Percentiles rank a stretch among this genome's conserved stretches.
These are phyloP conservation scores for Philhelius pedissequus DNA, from an alignment of 2,888 invertebrate genomes.

Conservation along the genomic window DNA sequence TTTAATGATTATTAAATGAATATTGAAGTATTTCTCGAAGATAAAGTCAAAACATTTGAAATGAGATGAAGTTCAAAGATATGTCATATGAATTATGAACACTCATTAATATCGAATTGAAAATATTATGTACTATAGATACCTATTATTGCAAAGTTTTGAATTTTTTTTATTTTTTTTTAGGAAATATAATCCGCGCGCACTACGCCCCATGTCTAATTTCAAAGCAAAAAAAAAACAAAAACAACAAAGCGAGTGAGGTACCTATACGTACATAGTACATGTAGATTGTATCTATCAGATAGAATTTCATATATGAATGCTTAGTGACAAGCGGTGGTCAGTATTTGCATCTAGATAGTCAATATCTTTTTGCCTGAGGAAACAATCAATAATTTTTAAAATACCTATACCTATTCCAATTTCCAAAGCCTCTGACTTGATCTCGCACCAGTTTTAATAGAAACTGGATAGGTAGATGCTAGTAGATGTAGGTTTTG, in stretches of 20 bases:
- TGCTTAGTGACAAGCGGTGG: slow-evolving; percentile 56
- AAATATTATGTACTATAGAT: slow-evolving; percentile 28
- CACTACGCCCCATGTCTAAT: neutral
- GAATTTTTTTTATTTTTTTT: neutral
- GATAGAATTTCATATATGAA: slow-evolving; percentile 55
- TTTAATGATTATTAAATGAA: slow-evolving; percentile 55
- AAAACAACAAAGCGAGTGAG: neutral
- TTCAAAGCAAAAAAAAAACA: neutral
- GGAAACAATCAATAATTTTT: slow-evolving; percentile 45
- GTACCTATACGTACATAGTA: too few species aligned
- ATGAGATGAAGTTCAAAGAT: slow-evolving; percentile 60
- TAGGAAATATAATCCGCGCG: slow-evolving; percentile 34
- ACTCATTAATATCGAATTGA: slow-evolving; percentile 49
- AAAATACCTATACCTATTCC: slow-evolving; percentile 27
- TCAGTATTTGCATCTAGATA: slow-evolving; percentile 62
- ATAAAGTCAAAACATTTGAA: slow-evolving; percentile 42
- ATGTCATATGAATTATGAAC: slow-evolving; percentile 54
- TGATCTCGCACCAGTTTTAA: neutral
- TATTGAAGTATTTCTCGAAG: slow-evolving; percentile 49
- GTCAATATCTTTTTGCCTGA: slow-evolving; percentile 29
- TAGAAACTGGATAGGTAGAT: neutral
- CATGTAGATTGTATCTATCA: slow-evolving; percentile 50
- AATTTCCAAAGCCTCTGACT: slow-evolving; percentile 22
- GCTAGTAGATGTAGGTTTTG: neutral
- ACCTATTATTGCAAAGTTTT: neutral